These are phyloP conservation scores for Euplagia quadripunctaria DNA, from an alignment of 2,888 invertebrate species.

Conservation along the genomic window DNA sequence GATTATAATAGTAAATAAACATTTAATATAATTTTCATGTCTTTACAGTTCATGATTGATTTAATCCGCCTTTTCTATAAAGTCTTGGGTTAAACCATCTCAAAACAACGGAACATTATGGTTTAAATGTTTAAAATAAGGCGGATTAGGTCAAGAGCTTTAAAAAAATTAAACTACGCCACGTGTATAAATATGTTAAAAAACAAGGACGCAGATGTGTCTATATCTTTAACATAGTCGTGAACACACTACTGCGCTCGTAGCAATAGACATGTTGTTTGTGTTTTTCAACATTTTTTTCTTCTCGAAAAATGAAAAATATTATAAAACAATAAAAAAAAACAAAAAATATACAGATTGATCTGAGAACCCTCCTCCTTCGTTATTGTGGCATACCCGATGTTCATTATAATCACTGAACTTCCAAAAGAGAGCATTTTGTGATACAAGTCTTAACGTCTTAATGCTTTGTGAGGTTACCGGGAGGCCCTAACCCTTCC, in stretches of 20 bases:
- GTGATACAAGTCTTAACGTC: too few species aligned
- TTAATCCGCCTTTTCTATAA: background rate
- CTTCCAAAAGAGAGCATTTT: too few species aligned
- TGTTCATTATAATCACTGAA: too few species aligned
- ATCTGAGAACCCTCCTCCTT: too few species aligned
- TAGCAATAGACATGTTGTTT: too few species aligned
- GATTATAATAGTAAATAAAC: slow-evolving; percentile 21
- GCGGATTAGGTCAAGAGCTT: background rate
- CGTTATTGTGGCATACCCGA: too few species aligned
- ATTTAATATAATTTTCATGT: slow-evolving; percentile 18
- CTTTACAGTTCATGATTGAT: background rate
- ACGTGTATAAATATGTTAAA: background rate
- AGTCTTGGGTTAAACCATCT: background rate
- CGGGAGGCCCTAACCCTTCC: too few species aligned
- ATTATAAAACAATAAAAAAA: too few species aligned
- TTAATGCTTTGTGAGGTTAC: too few species aligned
- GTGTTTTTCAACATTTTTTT: too few species aligned
- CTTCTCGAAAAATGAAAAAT: too few species aligned
- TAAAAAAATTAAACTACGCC: background rate
- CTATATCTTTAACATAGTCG: background rate
- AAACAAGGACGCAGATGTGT: background rate
- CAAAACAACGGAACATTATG: background rate
- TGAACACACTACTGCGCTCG: background rate
- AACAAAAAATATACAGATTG: too few species aligned
- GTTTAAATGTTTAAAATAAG: background rate